Evolutionary conservation across 1,140 invertebrate species (phyloP).

Genomic region (Heliconius congener): DNA sequence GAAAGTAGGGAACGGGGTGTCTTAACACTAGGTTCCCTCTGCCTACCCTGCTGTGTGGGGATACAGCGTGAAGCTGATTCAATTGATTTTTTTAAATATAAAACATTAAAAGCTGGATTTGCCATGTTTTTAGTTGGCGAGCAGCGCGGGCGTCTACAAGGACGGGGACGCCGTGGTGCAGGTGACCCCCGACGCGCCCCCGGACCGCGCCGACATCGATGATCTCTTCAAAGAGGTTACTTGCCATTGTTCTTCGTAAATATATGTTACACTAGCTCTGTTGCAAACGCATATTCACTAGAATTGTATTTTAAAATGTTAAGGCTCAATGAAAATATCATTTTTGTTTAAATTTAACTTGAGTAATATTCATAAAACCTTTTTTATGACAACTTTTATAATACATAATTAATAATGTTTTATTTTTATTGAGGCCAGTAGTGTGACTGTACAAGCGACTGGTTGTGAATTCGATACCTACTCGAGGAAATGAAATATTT

Average conservation of each 20-base stretch:
- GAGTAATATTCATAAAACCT: too few relatives aligned
- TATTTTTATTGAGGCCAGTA: too few relatives aligned
- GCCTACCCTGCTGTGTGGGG: too few relatives aligned
- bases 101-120: not conserved
- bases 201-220: slow-evolving; percentile 38
- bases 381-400: not conserved
- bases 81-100: too few relatives aligned
- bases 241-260: not conserved
- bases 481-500: too few relatives aligned
- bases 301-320: not conserved
- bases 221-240: slow-evolving; percentile 52
- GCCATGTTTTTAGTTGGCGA: slow-evolving; percentile 37
- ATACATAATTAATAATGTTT: not conserved
- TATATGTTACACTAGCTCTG: not conserved
- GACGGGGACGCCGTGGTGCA: slow-evolving; percentile 26
- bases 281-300: not conserved
- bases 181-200: slow-evolving; percentile 22
- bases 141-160: slow-evolving; percentile 42
- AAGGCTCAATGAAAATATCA: not conserved
- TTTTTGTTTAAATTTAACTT: not conserved
- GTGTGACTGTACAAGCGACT: too few relatives aligned
- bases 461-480: too few relatives aligned
- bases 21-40: too few relatives aligned
- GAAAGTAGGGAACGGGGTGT: too few relatives aligned
- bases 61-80: too few relatives aligned